phyloP scores from a whole-genome alignment of 2,888 invertebrate species.

The Drosophila cracens region DNA sequence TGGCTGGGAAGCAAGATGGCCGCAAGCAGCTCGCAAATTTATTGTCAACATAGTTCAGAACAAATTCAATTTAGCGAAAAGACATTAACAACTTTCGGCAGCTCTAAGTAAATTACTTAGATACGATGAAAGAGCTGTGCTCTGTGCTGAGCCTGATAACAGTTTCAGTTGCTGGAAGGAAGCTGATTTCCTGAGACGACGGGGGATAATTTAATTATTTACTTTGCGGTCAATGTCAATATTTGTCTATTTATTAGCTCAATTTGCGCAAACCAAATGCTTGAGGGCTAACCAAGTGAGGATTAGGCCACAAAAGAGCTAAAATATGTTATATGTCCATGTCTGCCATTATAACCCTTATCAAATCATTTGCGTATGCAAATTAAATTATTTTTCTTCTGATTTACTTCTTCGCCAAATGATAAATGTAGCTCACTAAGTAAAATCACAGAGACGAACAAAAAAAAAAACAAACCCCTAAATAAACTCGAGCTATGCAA shows the following conservation, averaged over 20 bases:
- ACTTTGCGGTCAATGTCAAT: constrained; percentile 23
- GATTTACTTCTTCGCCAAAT: constrained; percentile 24
- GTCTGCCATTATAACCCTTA: background rate
- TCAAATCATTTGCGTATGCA: constrained; percentile 49
- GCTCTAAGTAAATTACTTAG: constrained; percentile 43
- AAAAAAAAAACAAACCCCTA: constrained; percentile 7
- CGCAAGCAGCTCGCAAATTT: constrained; percentile 32
- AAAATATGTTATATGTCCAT: background rate
- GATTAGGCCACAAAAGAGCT: background rate
- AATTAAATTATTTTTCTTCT: constrained; percentile 46
- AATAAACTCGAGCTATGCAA: constrained; percentile 29
- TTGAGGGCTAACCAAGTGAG: background rate
- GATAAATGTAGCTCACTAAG: constrained; percentile 35
- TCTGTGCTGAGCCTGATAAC: background rate
- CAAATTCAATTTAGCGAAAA: constrained; percentile 43
- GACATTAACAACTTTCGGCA: constrained; percentile 24
- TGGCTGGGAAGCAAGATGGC: background rate
- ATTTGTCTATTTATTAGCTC: constrained; percentile 4
- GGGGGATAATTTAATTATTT: constrained; percentile 7
- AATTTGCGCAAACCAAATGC: background rate
- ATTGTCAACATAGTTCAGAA: constrained; percentile 52
- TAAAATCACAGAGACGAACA: constrained; percentile 14
- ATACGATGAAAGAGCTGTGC: background rate
- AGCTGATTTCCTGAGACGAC: background rate
- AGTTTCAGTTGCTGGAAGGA: background rate